Base-by-base conservation (phyloP, 1,140 invertebrate genomes). In the Drosophila nebulosa region DNA sequence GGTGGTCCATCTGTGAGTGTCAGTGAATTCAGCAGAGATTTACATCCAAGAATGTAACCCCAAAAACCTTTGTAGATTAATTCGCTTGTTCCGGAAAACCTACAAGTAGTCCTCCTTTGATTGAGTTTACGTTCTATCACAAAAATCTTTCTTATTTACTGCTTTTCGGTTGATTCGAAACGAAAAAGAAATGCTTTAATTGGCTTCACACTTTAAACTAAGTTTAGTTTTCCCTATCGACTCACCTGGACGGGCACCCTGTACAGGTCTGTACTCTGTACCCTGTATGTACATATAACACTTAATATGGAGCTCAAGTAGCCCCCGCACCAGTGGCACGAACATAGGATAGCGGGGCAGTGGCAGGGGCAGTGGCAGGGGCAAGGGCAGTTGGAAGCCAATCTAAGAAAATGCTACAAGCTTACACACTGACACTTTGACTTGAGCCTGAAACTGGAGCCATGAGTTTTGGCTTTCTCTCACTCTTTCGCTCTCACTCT, bases 341-440 rank as follows among this genome's bases (percentile, higher is more conserved):
- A 12, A 12, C 10, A 32, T 10, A 10, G 30, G 27, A 9, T 30
- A 10, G 30, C 10, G 12, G 2, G 24, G 24, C 2, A 24, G 24
- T n/a, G n/a, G n/a, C 24, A 32, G 4, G 10, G 30, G 30, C 10
- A 4, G 4, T 10, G 9, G 30, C 2, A 32, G 10, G 9, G 10
- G 9, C 9, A 32, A 32, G 30, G n/a, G n/a, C n/a, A n/a, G n/a
- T n/a, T n/a, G n/a, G n/a, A n/a, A 32, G 30, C 30, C 30, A 85
- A 85, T 86, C 78, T 71, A 74, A 79, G 81, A 81, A 85, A 85
- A 85, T 68, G 81, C 80, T 85, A 74, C 69, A 67, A 71, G 80
- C 81, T 85, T 86, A 86, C 69, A 78, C 78, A 85, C 81, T 80
- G 80, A 85, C 80, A 85, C 78, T 80, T 84, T 84, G 79, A 84